Conservation (phyloP, 2,888 invertebrate species). For the Chorisops tibialis region DNA sequence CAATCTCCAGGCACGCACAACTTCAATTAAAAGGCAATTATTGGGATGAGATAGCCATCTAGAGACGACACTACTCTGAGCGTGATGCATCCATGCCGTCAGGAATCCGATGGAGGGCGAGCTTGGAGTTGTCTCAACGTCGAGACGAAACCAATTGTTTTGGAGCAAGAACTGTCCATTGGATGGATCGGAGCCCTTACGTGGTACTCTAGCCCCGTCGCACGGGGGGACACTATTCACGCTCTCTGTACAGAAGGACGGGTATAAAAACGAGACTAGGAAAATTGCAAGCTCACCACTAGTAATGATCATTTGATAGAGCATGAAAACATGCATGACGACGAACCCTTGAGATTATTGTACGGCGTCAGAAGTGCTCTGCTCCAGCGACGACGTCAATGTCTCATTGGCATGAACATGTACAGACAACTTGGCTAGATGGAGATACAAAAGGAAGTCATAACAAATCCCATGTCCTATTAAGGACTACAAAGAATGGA, state of each 20-base stretch:
- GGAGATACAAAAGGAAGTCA: constrained; percentile 26
- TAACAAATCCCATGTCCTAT: constrained; percentile 27
- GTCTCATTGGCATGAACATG: constrained; percentile 13
- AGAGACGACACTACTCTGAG: not conserved
- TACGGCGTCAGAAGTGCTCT: constrained; percentile 1
- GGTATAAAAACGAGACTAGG: not conserved
- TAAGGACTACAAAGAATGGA: constrained; percentile 19
- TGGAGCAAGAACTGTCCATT: not conserved
- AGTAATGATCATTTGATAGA: constrained; percentile 28
- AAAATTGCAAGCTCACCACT: constrained; percentile 14
- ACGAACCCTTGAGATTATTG: constrained; percentile 11
- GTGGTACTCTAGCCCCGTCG: not conserved
- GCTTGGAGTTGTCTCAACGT: not conserved
- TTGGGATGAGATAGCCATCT: not conserved
- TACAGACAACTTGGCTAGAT: constrained; percentile 16
- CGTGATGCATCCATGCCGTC: not conserved
- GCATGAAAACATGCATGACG: constrained; percentile 19
- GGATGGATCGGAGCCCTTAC: not conserved
- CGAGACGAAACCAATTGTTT: not conserved
- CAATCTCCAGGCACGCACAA: not conserved
- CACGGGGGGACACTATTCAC: not conserved
- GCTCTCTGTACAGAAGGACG: not conserved
- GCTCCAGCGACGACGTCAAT: constrained; percentile 8
- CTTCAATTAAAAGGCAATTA: constrained; percentile 3
- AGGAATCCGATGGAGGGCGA: not conserved